Evolutionary conservation across 2,888 invertebrate genomes (phyloP), one percentile per base, ranked within the genome.

Genomic region (Neelides folsomi): DNA sequence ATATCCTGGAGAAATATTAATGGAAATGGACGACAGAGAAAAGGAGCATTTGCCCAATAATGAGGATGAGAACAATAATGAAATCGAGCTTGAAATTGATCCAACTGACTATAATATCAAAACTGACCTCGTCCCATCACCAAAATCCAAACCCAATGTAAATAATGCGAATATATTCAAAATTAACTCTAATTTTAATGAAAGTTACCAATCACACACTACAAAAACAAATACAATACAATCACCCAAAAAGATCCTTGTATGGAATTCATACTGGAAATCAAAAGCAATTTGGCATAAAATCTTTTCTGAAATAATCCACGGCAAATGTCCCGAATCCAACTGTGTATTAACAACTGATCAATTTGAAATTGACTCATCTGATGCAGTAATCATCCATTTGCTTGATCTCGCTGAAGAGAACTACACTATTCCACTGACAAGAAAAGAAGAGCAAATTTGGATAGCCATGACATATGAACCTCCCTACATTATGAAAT

Each of bases 391-490:
- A 0, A 63, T 80, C 13, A 74, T 79, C 63, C 80, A 79, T 63
- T 65, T 80, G 40, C 77, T 60, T 18, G 63, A 79, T 55, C 65
- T 74, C 20, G 73, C 71, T 12, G 67, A 67, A 41, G 68, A 68
- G 12, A 65, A 72, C 0, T 58, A 74, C 1, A 76, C 77, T 36
- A 67, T 82, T 39, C 81, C 81, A 2, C 66, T 65, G 20, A 70
- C 70, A 19, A 70, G 73, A 47, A 69, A 69, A 2, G 66, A 62
- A 1, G 56, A 66, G 2, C 83, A 83, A 68, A 75, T 77, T 58
- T 83, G 83, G 83, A 75, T 83, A 42, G 82, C 81, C 61, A 68
- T 81, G 51, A 80, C 76, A 0, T 83, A 83, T 60, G 83, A 83
- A 68, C 78, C 81, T 15, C 81, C 83, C 0, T 66, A 66, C 9